A percentile compares a stretch with the other conserved stretches of the same genome.
These are phyloP conservation scores for Mya arenaria DNA, from an alignment of 1,140 invertebrate species.

Conservation along the genomic window DNA sequence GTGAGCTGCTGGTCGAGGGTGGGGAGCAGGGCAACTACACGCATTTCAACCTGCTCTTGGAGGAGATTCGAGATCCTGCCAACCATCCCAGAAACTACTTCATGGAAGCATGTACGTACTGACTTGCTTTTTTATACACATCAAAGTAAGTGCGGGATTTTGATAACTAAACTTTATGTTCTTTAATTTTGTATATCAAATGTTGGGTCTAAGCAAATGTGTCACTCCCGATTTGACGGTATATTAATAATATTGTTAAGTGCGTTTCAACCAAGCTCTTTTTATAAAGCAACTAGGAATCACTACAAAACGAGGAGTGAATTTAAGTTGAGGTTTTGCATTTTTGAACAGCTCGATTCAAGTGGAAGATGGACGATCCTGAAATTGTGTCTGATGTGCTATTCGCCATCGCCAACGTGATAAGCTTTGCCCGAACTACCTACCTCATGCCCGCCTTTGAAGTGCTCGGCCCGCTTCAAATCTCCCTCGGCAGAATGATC, in stretches of 20 bases:
- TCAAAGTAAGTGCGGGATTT: not conserved
- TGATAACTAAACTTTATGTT: not conserved
- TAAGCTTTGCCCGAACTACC: conserved; percentile 80
- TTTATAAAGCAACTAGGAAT: too few relatives aligned
- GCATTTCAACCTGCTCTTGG: conserved; percentile 70
- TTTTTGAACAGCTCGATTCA: conserved; percentile 81
- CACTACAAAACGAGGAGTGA: too few relatives aligned
- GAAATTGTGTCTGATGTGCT: conserved; percentile 81
- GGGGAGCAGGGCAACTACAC: conserved; percentile 72
- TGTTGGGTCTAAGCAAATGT: too few relatives aligned
- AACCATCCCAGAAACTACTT: conserved; percentile 77
- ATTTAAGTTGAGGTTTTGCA: too few relatives aligned
- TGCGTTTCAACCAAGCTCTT: too few relatives aligned
- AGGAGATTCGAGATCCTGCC: conserved; percentile 67
- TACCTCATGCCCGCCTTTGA: conserved; percentile 82
- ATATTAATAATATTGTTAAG: too few relatives aligned
- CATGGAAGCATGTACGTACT: conserved; percentile 80
- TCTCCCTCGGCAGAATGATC: conserved; percentile 81
- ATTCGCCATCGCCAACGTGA: conserved; percentile 81
- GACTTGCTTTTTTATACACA: too few relatives aligned
- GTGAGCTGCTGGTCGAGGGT: conserved; percentile 65
- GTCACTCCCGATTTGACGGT: too few relatives aligned
- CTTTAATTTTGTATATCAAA: too few relatives aligned
- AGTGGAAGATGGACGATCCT: conserved; percentile 79
- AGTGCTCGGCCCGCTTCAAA: conserved; percentile 81